These are phyloP conservation scores for Pseudopleuronectes americanus DNA, from an alignment of 2,797 vertebrate genomes.

Conservation along the genomic window DNA sequence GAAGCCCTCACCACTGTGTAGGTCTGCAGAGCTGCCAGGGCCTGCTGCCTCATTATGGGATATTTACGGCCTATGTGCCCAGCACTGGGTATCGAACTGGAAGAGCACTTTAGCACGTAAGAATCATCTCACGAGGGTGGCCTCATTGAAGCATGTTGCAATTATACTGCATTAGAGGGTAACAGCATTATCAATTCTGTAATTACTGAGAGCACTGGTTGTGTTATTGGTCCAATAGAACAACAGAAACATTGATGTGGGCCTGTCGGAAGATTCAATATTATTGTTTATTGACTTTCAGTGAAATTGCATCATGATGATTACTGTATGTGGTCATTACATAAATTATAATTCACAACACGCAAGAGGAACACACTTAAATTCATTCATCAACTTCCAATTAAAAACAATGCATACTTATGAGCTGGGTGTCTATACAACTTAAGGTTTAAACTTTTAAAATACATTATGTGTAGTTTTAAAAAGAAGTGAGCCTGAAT, in stretches of 20 bases:
- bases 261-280: neutral
- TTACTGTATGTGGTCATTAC: neutral
- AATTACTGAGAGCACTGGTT: neutral
- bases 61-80: slow-evolving; percentile 48
- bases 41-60: slow-evolving; percentile 50
- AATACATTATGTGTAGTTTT: neutral
- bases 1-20: slow-evolving; percentile 28
- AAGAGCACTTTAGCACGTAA: neutral
- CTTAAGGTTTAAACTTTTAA: neutral
- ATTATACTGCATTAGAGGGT: neutral
- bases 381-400: neutral
- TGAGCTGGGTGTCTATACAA: too few species aligned
- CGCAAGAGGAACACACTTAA: neutral
- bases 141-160: slow-evolving; percentile 5
- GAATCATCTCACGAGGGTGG: slow-evolving; percentile 4
- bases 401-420: neutral
- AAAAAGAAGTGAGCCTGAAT: neutral
- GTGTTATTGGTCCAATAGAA: neutral
- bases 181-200: neutral
- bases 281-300: neutral
- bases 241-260: neutral
- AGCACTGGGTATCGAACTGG: slow-evolving; percentile 19
- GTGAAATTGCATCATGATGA: neutral
- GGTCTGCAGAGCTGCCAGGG: slow-evolving; percentile 32
- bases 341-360: neutral